Conservation (phyloP, 1,140 invertebrate species). For the Drosophila asahinai region DNA sequence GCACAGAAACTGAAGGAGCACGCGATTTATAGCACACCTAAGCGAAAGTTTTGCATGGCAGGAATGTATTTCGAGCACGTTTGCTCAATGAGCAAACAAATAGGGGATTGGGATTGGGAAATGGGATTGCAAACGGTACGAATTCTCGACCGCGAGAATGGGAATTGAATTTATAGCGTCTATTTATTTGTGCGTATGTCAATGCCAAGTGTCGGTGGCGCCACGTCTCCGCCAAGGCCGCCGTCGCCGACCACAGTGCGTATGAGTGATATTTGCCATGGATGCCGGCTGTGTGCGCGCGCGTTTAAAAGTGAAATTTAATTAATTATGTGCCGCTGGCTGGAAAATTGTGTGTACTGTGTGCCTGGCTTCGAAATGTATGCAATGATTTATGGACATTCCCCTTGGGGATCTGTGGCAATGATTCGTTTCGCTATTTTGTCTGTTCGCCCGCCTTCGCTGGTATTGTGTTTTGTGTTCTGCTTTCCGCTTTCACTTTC, state of each 20-base stretch:
- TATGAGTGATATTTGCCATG: slow-evolving; percentile 67
- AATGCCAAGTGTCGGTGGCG: slow-evolving; percentile 64
- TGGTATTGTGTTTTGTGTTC: slow-evolving; percentile 27
- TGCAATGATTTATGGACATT: slow-evolving; percentile 72
- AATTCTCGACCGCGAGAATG: slow-evolving; percentile 43
- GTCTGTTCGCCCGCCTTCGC: slow-evolving; percentile 17
- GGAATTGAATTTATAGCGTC: slow-evolving; percentile 70
- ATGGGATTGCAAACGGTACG: background rate
- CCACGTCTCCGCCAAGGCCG: slow-evolving; percentile 19
- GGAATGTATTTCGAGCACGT: slow-evolving; percentile 62
- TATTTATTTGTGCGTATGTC: slow-evolving; percentile 76
- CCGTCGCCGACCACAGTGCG: slow-evolving; percentile 42
- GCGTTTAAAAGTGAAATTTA: slow-evolving; percentile 73
- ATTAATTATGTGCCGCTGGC: slow-evolving; percentile 73
- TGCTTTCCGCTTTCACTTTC: slow-evolving; percentile 24
- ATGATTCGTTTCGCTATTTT: slow-evolving; percentile 37
- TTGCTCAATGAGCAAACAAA: slow-evolving; percentile 58
- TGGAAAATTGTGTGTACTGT: slow-evolving; percentile 39
- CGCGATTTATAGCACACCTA: slow-evolving; percentile 80
- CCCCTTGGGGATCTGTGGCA: slow-evolving; percentile 5
- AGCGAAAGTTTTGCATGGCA: slow-evolving; percentile 69
- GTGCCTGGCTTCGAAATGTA: slow-evolving; percentile 50
- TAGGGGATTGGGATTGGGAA: slow-evolving; percentile 41
- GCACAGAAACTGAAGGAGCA: slow-evolving; percentile 62
- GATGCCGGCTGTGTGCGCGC: slow-evolving; percentile 17